Conservation (phyloP, 2,113 vertebrate genomes). For the Rana temporaria region DNA sequence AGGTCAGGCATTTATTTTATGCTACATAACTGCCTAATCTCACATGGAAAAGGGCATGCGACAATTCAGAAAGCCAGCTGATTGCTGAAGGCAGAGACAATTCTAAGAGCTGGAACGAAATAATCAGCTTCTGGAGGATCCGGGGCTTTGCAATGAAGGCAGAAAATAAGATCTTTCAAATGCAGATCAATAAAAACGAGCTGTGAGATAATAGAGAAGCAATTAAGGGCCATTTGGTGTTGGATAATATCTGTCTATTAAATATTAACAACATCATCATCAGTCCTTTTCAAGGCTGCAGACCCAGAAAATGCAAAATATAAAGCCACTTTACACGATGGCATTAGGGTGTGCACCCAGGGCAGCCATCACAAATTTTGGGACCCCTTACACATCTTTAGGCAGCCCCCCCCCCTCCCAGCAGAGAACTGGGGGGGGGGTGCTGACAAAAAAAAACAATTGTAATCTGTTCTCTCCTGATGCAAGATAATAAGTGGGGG, state of each 20-base stretch:
- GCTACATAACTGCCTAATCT: no score
- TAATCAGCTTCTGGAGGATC: neutral
- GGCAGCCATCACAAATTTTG: no score
- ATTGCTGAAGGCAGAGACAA: no score
- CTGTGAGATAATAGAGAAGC: neutral
- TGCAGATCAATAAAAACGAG: neutral
- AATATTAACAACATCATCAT: conserved; percentile 5
- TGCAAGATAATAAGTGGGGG: no score
- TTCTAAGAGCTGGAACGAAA: neutral
- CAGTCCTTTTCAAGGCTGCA: neutral
- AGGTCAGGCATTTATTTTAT: neutral
- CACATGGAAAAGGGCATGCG: neutral
- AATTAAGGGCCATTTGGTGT: neutral
- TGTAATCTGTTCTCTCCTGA: no score
- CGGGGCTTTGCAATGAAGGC: neutral
- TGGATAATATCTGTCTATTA: conserved; percentile 3
- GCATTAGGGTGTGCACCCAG: no score
- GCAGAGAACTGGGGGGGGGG: no score
- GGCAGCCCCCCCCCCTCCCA: no score
- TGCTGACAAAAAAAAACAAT: no score
- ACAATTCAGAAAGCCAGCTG: neutral
- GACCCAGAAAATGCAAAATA: no score
- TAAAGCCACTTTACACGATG: no score
- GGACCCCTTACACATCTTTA: no score
- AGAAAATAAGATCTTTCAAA: neutral